phyloP scores from a whole-genome alignment of 2,888 invertebrate genomes.

The Mythimna pallens region DNA sequence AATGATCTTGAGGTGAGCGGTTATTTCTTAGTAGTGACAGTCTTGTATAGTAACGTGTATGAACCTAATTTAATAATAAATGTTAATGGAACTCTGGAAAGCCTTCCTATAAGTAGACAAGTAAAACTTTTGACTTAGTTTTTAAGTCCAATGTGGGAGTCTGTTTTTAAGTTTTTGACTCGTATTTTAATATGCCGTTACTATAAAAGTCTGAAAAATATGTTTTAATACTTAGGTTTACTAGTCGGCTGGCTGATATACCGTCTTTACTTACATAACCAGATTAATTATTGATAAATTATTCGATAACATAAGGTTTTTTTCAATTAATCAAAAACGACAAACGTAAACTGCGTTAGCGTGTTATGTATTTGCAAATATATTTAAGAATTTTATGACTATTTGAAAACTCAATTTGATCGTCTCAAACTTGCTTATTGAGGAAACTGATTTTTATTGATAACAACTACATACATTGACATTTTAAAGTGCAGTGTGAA shows the following conservation, averaged over 20 bases:
- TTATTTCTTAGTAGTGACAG: slow-evolving; percentile 10
- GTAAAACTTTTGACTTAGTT: background rate
- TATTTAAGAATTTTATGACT: background rate
- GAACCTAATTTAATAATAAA: slow-evolving; percentile 31
- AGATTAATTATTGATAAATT: background rate
- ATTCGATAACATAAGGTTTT: background rate
- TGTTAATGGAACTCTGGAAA: slow-evolving; percentile 18
- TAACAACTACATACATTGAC: background rate
- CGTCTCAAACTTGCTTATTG: background rate
- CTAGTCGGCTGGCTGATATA: slow-evolving; percentile 41
- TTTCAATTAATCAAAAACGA: background rate
- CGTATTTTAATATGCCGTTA: background rate
- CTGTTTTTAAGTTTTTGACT: background rate
- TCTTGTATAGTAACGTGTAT: slow-evolving; percentile 32
- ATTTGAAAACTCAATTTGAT: background rate
- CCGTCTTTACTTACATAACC: background rate
- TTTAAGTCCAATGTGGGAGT: background rate
- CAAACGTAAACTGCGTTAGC: background rate
- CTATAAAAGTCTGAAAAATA: slow-evolving; percentile 12
- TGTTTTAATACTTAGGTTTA: background rate
- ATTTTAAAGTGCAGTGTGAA: slow-evolving; percentile 19
- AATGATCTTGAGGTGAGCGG: slow-evolving; percentile 93
- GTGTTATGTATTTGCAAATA: background rate
- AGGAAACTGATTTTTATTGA: slow-evolving; percentile 6
- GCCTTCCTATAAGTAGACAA: slow-evolving; percentile 4